phyloP scores from a whole-genome alignment of 2,888 invertebrate genomes.

The Papilio protenor region DNA sequence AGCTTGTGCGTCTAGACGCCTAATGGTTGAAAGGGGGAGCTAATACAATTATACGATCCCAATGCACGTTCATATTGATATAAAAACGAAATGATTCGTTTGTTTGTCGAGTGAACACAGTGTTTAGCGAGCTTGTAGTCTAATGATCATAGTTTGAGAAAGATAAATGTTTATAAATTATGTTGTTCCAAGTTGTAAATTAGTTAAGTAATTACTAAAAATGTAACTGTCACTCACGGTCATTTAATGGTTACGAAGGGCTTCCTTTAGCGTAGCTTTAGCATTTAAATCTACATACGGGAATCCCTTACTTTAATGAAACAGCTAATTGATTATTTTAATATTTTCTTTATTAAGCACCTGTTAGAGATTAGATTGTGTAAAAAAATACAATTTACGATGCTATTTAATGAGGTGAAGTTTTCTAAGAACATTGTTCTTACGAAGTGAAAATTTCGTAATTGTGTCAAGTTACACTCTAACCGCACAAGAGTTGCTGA shows the following conservation, averaged over 20 bases:
- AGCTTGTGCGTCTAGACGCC: conserved; percentile 14
- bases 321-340: neutral
- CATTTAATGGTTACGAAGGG: no score
- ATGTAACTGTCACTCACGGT: neutral
- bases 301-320: neutral
- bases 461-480: conserved; percentile 42
- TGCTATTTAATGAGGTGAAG: conserved; percentile 23
- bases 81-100: neutral
- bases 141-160: neutral
- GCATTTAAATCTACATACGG: no score
- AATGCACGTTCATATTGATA: neutral
- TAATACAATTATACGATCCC: conserved; percentile 18
- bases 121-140: neutral
- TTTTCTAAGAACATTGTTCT: conserved; percentile 28
- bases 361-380: neutral
- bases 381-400: neutral
- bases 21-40: conserved; percentile 7
- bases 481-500: conserved; percentile 35
- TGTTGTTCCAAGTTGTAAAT: neutral
- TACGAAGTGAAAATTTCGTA: conserved; percentile 36
- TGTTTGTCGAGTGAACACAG: neutral
- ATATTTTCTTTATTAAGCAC: neutral
- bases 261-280: no score
- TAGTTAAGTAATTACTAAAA: neutral
- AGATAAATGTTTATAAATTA: neutral